Evolutionary conservation across 2,888 invertebrate species (phyloP), one percentile per base, ranked within the genome.

Genomic region (Mythimna ferrago): DNA sequence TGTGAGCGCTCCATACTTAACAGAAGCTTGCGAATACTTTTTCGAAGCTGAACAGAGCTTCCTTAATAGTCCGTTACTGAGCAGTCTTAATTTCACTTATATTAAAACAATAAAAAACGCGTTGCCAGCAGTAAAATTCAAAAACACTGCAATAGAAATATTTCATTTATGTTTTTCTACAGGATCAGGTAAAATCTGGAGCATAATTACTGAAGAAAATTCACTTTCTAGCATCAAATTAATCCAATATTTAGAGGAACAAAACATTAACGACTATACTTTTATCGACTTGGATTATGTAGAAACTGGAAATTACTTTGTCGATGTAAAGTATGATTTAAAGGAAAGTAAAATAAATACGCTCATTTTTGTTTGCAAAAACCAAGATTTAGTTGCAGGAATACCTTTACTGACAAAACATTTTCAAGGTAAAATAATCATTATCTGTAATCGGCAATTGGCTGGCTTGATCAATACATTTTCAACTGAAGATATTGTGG

Each of bases 201-300:
- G 19, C n/a, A 51, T 81, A 26, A 56, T 73, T 41, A 72, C 85
- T 16, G 44, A 73, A 58, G 76, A 84, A 19, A 71, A 70, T 64
- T 48, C 54, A 21, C 73, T 84, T 6, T 58, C 83, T 19, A 73
- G 73, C 65, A 66, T 75, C 2, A 85, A 85, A 56, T 16, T 85
- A 66, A 67, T 75, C 5, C 83, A 82, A 58, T 82, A 73, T 69
- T 80, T 78, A 16, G n/a, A 73, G n/a, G 48, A 61, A 38, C 44
- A 62, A 2, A 53, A 68, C n/a, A 32, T 54, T 6, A 60, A 41
- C 0, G 71, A 72, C 61, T 80, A 71, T 14, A 56, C 69, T 2
- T 80, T 73, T 38, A 48, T 85, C 38, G 77, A 85, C 75, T 67
- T 85, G 51, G 80, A 81, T 72, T 74, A 73, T 21, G 56, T 78